These are phyloP conservation scores for Leptinotarsa juncta DNA, from an alignment of 2,888 invertebrate species.

Conservation along the genomic window DNA sequence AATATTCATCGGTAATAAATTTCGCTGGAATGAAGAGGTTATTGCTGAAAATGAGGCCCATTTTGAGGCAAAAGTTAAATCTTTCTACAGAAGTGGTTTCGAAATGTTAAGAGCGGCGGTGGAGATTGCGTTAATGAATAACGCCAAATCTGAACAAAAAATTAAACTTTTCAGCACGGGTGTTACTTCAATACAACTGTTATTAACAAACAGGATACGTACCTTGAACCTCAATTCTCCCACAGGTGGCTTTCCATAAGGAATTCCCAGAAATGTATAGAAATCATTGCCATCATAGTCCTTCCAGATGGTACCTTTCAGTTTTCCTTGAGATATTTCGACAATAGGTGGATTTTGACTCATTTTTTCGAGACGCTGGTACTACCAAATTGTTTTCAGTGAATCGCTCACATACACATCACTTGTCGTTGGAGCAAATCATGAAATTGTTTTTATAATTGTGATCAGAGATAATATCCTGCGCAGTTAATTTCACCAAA, in stretches of 20 bases:
- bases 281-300: conserved; percentile 9
- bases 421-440: no score
- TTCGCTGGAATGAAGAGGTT: no score
- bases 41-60: no score
- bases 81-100: no score
- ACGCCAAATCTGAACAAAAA: no score
- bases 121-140: no score
- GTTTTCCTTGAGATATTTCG: neutral
- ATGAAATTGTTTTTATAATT: no score
- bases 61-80: no score
- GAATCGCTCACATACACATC: neutral
- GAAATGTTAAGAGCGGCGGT: no score
- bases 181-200: neutral
- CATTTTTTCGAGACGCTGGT: neutral
- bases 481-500: neutral
- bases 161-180: neutral
- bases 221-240: conserved; percentile 22
- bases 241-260: conserved; percentile 18
- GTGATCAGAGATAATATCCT: neutral
- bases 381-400: neutral
- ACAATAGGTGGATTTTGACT: neutral
- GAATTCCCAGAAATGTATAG: conserved; percentile 19
- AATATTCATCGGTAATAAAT: no score
- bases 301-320: conserved; percentile 12
- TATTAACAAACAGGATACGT: neutral